Percentiles rank a stretch among this genome's conserved stretches.
Conservation (phyloP, 1,140 invertebrate genomes). For the Oncopeltus fasciatus region DNA sequence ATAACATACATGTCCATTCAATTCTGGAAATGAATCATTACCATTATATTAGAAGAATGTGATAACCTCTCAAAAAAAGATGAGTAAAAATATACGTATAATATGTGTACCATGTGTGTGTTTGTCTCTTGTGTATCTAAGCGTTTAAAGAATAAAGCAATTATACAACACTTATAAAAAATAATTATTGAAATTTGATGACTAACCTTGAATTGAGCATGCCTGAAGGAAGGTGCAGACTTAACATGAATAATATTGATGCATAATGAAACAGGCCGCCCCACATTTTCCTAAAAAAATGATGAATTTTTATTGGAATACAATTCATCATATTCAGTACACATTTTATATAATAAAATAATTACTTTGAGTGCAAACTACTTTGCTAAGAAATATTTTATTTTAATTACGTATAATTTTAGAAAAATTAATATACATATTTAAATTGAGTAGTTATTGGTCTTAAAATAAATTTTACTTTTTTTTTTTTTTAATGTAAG, state of each 20-base stretch:
- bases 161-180: neutral
- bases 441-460: too few species aligned
- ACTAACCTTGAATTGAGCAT: conserved; percentile 18
- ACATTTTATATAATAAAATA: too few species aligned
- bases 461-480: too few species aligned
- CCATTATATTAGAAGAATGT: neutral
- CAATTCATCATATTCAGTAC: too few species aligned
- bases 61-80: neutral
- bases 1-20: neutral
- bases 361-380: too few species aligned
- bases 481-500: too few species aligned
- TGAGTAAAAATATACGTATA: neutral
- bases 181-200: neutral
- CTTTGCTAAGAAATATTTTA: too few species aligned
- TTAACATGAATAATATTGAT: conserved; percentile 13
- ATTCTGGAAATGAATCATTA: neutral
- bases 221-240: conserved; percentile 16
- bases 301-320: too few species aligned
- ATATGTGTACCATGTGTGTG: too few species aligned
- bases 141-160: neutral
- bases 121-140: too few species aligned
- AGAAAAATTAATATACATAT: too few species aligned
- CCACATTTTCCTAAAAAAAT: conserved; percentile 15
- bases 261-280: conserved; percentile 12
- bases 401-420: too few species aligned